Conservation (phyloP, 35 echinoderm and acorn worm species). For the Stichopus chloronotus region DNA sequence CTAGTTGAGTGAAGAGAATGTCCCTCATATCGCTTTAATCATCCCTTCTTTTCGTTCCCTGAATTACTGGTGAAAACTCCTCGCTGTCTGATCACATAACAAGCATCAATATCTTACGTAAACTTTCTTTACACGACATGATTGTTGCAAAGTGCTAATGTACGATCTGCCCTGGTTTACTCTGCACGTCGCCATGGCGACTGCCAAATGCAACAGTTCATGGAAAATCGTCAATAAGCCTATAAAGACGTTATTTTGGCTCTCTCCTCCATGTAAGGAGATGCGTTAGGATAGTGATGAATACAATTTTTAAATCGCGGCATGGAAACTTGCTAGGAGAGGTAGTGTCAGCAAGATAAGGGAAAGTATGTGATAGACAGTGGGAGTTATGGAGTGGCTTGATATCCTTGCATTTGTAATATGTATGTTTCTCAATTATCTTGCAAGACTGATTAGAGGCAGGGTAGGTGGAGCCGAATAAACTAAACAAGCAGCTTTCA, state of each 20-base stretch:
- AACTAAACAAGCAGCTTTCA: too few species aligned
- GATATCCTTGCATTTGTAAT: too few species aligned
- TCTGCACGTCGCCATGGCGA: neutral
- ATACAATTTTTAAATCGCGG: too few species aligned
- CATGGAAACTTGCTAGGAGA: too few species aligned
- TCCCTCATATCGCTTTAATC: neutral
- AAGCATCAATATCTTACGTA: neutral
- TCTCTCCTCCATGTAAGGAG: neutral
- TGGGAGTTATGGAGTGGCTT: too few species aligned
- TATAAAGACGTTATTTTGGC: neutral
- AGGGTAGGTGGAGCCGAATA: too few species aligned
- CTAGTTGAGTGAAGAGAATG: neutral
- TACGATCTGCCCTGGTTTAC: slow-evolving; percentile 15
- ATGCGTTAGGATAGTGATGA: too few species aligned
- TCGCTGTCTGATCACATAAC: neutral
- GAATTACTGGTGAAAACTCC: too few species aligned
- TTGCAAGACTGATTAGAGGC: too few species aligned
- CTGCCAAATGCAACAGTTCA: neutral
- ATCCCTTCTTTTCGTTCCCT: neutral
- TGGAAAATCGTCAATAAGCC: neutral
- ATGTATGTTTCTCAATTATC: too few species aligned
- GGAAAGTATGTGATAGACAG: too few species aligned
- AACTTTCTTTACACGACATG: neutral
- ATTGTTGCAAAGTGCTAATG: slow-evolving; percentile 5
- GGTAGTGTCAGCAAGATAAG: too few species aligned